Conservation (phyloP, 37 sponge, comb jelly and placozoan genomes). For the Haliclona indistincta region DNA sequence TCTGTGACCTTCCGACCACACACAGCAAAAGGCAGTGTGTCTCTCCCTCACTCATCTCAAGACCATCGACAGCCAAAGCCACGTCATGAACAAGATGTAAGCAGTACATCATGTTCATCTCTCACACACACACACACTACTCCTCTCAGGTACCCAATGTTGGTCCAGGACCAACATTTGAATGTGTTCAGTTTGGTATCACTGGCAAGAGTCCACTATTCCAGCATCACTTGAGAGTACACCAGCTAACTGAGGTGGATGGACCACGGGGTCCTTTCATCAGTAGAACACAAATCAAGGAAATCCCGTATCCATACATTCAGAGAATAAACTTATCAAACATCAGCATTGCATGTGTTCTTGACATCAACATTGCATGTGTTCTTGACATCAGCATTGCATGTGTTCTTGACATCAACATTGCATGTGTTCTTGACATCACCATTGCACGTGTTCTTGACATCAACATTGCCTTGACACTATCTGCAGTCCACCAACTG, state of each 20-base stretch:
- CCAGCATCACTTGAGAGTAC: constrained; percentile 54
- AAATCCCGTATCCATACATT: constrained; percentile 43
- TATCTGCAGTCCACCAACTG: constrained; percentile 4
- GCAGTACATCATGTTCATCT: no score
- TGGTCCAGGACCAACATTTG: constrained; percentile 67
- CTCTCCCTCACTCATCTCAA: neutral
- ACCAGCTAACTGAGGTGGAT: constrained; percentile 28
- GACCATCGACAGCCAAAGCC: neutral
- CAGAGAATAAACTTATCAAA: no score
- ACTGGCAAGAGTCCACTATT: constrained; percentile 80
- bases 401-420: no score
- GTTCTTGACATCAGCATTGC: no score
- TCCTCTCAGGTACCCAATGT: constrained; percentile 1
- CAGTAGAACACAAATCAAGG: constrained; percentile 55
- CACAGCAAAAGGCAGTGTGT: no score
- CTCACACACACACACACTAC: no score
- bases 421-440: no score
- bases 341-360: no score
- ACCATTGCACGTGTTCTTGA: neutral
- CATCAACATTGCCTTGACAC: neutral
- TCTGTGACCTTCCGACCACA: no score
- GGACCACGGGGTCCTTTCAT: constrained; percentile 20
- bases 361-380: no score
- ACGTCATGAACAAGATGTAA: no score
- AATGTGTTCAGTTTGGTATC: constrained; percentile 70